A percentile compares a stretch with the other conserved stretches of the same genome.
These are phyloP conservation scores for Myripristis jacobus DNA, from an alignment of 2,797 vertebrate genomes.

Conservation along the genomic window DNA sequence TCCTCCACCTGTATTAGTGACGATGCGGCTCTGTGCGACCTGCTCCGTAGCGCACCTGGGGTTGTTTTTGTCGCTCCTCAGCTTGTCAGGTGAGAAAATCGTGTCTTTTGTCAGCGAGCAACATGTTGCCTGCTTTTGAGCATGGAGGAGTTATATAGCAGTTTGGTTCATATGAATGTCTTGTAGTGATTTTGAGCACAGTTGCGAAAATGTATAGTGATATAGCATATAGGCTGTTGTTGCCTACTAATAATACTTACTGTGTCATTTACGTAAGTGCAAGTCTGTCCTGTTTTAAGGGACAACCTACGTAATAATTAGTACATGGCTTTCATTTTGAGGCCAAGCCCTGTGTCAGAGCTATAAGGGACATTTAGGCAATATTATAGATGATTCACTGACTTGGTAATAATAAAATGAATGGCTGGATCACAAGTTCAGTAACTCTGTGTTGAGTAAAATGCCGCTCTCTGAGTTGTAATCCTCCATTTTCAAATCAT, in stretches of 20 bases:
- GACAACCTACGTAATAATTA: conserved; percentile 2
- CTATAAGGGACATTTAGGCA: background rate
- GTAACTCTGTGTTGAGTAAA: background rate
- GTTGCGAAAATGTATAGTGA: too few relatives aligned
- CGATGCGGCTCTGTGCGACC: conserved; percentile 51
- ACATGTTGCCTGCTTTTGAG: background rate
- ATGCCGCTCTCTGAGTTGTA: conserved; percentile 18
- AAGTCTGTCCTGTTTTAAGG: conserved; percentile 11
- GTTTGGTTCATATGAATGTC: background rate
- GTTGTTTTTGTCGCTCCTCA: conserved; percentile 45
- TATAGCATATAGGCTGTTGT: too few relatives aligned
- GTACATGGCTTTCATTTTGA: background rate
- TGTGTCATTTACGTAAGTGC: background rate
- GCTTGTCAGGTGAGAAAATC: conserved; percentile 67
- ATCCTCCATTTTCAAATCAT: conserved; percentile 59
- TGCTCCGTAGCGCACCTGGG: conserved; percentile 42
- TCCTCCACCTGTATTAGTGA: background rate
- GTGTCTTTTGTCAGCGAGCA: background rate
- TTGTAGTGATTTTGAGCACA: background rate
- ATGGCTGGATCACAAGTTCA: conserved; percentile 6
- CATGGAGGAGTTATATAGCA: background rate
- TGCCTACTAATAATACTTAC: too few relatives aligned
- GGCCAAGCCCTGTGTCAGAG: background rate
- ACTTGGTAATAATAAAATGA: conserved; percentile 4
- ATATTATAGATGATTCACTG: conserved; percentile 7